These are phyloP conservation scores for Acronicta aceris DNA, from an alignment of 2,888 invertebrate genomes.

Conservation along the genomic window DNA sequence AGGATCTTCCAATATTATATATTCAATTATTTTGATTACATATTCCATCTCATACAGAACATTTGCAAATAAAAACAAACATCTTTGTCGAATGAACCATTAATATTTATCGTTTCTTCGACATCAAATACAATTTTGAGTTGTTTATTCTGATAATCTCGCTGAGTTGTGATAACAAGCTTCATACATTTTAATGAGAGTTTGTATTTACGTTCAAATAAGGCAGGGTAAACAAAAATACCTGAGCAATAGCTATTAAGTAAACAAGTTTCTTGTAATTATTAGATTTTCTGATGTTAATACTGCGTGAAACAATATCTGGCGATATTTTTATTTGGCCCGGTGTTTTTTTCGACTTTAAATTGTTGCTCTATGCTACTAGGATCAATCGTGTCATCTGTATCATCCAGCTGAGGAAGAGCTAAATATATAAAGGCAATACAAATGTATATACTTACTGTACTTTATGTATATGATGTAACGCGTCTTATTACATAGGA, in stretches of 20 bases:
- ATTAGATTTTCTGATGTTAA: background rate
- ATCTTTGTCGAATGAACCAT: constrained; percentile 9
- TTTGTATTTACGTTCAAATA: constrained; percentile 17
- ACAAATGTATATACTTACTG: too few relatives aligned
- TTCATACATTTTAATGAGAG: constrained; percentile 53
- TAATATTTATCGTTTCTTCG: constrained; percentile 38
- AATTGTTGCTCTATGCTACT: too few relatives aligned
- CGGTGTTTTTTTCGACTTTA: background rate
- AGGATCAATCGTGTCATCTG: too few relatives aligned
- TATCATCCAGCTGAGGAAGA: too few relatives aligned
- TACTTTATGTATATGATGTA: too few relatives aligned
- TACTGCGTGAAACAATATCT: background rate
- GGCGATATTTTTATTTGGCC: background rate
- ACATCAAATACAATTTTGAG: constrained; percentile 39
- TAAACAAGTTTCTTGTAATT: constrained; percentile 14
- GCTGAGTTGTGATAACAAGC: constrained; percentile 35
- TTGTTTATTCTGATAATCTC: constrained; percentile 41
- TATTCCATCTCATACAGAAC: background rate
- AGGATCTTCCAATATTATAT: too few relatives aligned
- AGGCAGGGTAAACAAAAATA: constrained; percentile 39
- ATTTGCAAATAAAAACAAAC: constrained; percentile 22
- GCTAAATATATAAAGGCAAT: too few relatives aligned
- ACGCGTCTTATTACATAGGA: too few relatives aligned
- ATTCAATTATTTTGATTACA: background rate
- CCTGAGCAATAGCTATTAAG: constrained; percentile 15